phyloP scores from a whole-genome alignment of 2,113 vertebrate species.

The Sturnira hondurensis region DNA sequence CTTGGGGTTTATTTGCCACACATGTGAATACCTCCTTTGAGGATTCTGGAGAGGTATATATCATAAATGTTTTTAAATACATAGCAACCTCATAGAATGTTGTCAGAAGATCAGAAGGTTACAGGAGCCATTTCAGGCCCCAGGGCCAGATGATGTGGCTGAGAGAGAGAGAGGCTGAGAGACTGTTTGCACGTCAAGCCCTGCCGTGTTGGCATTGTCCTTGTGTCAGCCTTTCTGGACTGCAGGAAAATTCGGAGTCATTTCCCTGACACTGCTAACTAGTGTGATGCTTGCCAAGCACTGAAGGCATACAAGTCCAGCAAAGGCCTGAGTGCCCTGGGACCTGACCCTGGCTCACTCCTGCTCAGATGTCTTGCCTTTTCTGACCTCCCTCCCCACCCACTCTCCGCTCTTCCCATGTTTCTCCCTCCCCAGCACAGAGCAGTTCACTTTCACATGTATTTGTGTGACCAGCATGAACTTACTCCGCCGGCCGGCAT shows the following conservation, averaged over 20 bases:
- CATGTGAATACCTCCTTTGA: neutral
- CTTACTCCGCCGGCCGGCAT: no score
- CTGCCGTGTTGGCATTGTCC: accelerated
- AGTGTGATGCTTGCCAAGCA: neutral
- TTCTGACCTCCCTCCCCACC: neutral
- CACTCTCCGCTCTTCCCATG: neutral
- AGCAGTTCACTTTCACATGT: neutral
- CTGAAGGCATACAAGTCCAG: accelerated
- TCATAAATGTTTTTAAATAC: neutral
- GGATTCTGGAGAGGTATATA: neutral
- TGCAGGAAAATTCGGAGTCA: neutral
- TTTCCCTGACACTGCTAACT: neutral
- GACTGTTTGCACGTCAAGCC: accelerated
- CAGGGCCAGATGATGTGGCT: neutral
- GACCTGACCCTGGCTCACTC: neutral
- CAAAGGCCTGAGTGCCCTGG: neutral
- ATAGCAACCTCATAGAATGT: neutral
- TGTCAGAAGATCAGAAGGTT: neutral
- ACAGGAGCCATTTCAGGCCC: neutral
- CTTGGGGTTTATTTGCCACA: neutral
- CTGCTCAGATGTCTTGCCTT: neutral
- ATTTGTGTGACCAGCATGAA: neutral
- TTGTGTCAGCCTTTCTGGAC: neutral
- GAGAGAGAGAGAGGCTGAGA: neutral
- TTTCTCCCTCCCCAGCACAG: accelerated